Base-by-base conservation (phyloP, 2,113 vertebrate species). In the Engystomops pustulosus region DNA sequence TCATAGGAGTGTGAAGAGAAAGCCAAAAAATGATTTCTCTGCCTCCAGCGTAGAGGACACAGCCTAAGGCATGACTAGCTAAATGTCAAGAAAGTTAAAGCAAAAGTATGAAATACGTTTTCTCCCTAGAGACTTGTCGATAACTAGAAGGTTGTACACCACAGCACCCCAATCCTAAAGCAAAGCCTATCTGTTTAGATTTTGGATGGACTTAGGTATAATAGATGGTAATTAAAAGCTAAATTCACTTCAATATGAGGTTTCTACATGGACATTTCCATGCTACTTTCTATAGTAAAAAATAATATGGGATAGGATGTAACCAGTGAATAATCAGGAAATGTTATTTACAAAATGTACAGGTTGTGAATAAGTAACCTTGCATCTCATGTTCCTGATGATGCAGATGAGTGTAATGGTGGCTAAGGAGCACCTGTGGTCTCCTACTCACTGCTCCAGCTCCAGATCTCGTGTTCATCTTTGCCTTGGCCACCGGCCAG, bases 61-160 rank as follows among this genome's bases (percentile, higher is more conserved):
- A 49, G 81, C 71, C 81, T 51, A 47, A 36, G 71, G 81, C 41
- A 49, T 69, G 44, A 81, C 79, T 67, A 51, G 79, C 67, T 70
- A 70, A 70, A 81, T 70, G 67, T 69, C 79, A 80, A 65, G 79
- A 68, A 80, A 67, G 44, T 68, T 80, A 49, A 80, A 68, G 58
- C 14, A 67, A n/a, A 44, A 80, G 23, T 60, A 65, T 65, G 38
- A 80, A 25, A 80, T 53, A 32, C 27, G 36, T 18, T 60, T 38
- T 18, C 55, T 62, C 77, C 18, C 15, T 9, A 65, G 58, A 51
- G 77, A 65, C 38, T 45, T 41, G 32, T 41, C 14, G 23, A 65
- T 79, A 79, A 47, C 55, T 65, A 18, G 51, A 51, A 78, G 77
- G 55, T 45, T 65, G 36, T 47, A 27, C 20, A 17, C 25, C 1